Conservation (phyloP, 2,888 invertebrate genomes). For the Xylocampa areola region DNA sequence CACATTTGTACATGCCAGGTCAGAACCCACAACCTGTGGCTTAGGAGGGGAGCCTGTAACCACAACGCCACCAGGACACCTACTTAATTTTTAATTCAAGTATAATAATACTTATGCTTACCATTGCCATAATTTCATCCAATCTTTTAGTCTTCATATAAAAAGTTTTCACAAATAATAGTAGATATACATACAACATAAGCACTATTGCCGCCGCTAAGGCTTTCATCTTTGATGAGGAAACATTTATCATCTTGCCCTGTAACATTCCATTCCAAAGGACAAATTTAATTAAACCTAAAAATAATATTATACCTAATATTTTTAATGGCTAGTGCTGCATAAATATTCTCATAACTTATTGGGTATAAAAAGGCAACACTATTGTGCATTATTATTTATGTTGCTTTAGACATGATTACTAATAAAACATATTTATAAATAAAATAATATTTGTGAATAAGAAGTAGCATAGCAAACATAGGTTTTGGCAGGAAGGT, state of each 20-base stretch:
- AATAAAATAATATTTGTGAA: not conserved
- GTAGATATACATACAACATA: conserved; percentile 59
- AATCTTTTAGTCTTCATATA: conserved; percentile 65
- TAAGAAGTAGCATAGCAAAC: not conserved
- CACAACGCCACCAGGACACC: too few relatives aligned
- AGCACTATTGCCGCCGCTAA: conserved; percentile 53
- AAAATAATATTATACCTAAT: too few relatives aligned
- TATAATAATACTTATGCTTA: conserved; percentile 46
- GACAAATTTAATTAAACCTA: too few relatives aligned
- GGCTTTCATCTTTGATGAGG: conserved; percentile 57
- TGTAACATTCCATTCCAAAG: conserved; percentile 22
- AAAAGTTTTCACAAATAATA: conserved; percentile 59
- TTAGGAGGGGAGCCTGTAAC: too few relatives aligned
- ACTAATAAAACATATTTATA: not conserved
- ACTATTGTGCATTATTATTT: not conserved
- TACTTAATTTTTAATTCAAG: too few relatives aligned
- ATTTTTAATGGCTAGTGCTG: not conserved
- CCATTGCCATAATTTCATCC: conserved; percentile 62
- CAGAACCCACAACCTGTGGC: too few relatives aligned
- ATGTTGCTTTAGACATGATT: not conserved
- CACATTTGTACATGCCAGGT: too few relatives aligned
- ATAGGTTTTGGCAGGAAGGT: too few relatives aligned
- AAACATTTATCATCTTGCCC: conserved; percentile 45
- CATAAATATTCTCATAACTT: not conserved
- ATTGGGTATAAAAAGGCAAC: not conserved